Percentiles rank a stretch among this genome's conserved stretches.
phyloP scores from a whole-genome alignment of 30 jellyfish, hydroid and myxozoan species.

The Turritopsis dohrnii region DNA sequence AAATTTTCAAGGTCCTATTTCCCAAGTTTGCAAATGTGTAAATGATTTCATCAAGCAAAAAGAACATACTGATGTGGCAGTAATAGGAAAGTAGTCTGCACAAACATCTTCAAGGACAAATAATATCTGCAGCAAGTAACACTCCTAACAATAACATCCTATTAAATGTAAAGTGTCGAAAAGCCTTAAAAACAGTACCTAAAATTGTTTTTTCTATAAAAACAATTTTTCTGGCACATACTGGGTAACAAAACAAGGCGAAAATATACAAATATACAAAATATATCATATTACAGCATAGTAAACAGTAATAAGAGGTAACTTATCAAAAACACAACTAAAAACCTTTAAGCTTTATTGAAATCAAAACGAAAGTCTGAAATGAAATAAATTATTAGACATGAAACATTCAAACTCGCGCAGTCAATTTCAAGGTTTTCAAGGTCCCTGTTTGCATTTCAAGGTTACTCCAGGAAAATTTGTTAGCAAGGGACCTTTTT shows the following conservation, averaged over 20 bases:
- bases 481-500: neutral
- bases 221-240: neutral
- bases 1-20: neutral
- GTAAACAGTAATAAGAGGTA: neutral
- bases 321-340: neutral
- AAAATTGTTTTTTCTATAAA: neutral
- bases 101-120: neutral
- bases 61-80: neutral
- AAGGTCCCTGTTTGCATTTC: neutral
- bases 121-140: neutral
- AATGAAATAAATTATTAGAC: neutral
- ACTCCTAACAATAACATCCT: neutral
- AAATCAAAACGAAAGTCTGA: neutral
- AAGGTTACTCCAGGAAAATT: too few species aligned
- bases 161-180: neutral
- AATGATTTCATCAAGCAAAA: neutral
- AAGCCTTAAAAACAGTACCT: neutral
- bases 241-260: neutral
- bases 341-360: neutral
- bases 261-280: too few species aligned
- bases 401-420: neutral
- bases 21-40: neutral
- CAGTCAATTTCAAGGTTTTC: neutral
- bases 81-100: neutral
- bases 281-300: neutral